Conservation (phyloP, 37 sponge, comb jelly and placozoan species). For the Ephydatia muelleri region DNA sequence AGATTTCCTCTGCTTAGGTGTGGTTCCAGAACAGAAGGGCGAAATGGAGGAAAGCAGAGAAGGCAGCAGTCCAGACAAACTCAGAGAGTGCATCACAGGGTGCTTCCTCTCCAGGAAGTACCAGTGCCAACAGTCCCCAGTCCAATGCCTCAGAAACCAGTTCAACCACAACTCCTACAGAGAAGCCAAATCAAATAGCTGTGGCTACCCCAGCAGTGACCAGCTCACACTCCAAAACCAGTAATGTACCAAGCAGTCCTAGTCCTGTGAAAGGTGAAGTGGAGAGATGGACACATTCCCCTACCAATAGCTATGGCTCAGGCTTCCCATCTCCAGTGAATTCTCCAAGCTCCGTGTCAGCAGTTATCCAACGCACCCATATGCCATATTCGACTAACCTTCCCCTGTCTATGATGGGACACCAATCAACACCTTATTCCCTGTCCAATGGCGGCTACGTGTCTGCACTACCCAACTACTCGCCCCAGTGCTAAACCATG, state of each 20-base stretch:
- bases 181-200: constrained; percentile 41
- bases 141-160: constrained; percentile 54
- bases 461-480: too few relatives aligned
- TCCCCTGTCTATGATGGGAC: constrained; percentile 51
- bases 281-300: constrained; percentile 18
- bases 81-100: constrained; percentile 24
- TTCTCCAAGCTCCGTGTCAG: constrained; percentile 2
- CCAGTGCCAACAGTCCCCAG: constrained; percentile 48
- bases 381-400: constrained; percentile 43
- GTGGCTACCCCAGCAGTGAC: constrained; percentile 8
- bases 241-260: constrained; percentile 10
- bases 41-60: constrained; percentile 87
- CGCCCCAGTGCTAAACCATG: too few relatives aligned
- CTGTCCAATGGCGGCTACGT: too few relatives aligned
- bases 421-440: background rate
- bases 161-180: background rate
- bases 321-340: constrained; percentile 52
- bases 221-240: constrained; percentile 37
- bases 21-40: constrained; percentile 90
- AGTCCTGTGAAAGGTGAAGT: too few relatives aligned
- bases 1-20: constrained; percentile 42
- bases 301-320: constrained; percentile 14
- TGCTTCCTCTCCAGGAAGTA: constrained; percentile 53
- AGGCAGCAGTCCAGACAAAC: constrained; percentile 39
- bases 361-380: background rate